Base-by-base conservation (phyloP, 2,888 invertebrate species). In the Harpagoxenus sublaevis region DNA sequence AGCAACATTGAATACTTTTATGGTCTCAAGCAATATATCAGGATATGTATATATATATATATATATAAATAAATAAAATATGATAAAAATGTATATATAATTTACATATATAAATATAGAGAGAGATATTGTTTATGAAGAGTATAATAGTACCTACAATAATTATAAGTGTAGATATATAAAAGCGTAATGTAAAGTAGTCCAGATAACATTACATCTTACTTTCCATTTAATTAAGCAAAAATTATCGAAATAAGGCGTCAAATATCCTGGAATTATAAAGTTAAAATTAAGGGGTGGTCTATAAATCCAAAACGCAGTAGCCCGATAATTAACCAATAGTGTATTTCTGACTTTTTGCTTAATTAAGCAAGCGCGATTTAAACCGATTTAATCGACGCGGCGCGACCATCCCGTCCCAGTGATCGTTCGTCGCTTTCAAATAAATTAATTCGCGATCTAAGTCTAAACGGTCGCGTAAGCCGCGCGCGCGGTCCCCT, bases 361-460 rank as follows among this genome's bases (percentile, higher is more conserved):
- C 39, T 65, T 65, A 77, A 77, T 77, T 65, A 77, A 65, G 2
- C 15, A 3, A 51, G 15, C 18, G 39, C 39, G 18, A 77, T 77
- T 77, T 77, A 77, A 51, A 51, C 15, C 18, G 66, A 65, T 53
- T 12, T 77, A 77, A 77, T 77, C 28, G 15, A 6, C n/a, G 9
- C 23, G 6, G n/a, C n/a, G n/a, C 18, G 18, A 65, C 42, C 0
- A 23, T 42, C 18, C 65, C 53, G 31, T 53, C 12, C 23, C 39
- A 18, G 15, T 9, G 35, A 51, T 0, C 35, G 12, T 28, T 31
- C 39, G 65, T 42, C 68, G 53, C 51, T 66, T 53, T 39, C 28
- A 53, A 68, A 78, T 78, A 78, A 68, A 78, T 68, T 42, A 78
- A 78, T 78, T 78, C 70, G n/a, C n/a, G 66, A 39, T 66, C 39